These are phyloP conservation scores for Neodontobutis hainanensis DNA, from an alignment of 2,113 vertebrate genomes.

Conservation along the genomic window DNA sequence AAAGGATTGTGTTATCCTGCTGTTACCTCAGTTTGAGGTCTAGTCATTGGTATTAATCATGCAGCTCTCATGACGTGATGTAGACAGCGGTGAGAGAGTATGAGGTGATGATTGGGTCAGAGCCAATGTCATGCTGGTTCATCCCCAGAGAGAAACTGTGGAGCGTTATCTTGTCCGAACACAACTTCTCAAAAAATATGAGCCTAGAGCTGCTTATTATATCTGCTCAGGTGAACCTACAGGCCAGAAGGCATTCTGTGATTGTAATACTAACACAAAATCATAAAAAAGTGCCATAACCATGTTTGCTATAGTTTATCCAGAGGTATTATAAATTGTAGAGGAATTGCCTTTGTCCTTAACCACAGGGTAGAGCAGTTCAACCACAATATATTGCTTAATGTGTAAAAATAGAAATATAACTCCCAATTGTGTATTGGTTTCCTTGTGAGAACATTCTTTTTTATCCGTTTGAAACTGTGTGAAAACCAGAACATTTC, in stretches of 20 bases:
- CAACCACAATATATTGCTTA: too few species aligned
- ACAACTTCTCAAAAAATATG: slow-evolving; percentile 42
- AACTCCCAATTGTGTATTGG: too few species aligned
- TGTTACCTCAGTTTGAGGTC: slow-evolving; percentile 3
- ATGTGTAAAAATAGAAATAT: too few species aligned
- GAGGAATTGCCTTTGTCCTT: too few species aligned
- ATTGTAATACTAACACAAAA: slow-evolving; percentile 55
- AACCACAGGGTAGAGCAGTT: too few species aligned
- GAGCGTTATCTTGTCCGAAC: slow-evolving; percentile 3
- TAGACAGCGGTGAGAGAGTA: slow-evolving; percentile 27
- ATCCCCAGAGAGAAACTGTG: slow-evolving; percentile 15
- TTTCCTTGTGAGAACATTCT: slow-evolving; percentile 18
- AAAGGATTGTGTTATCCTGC: slow-evolving; percentile 4
- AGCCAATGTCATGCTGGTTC: slow-evolving; percentile 32
- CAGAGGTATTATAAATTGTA: too few species aligned
- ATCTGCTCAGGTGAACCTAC: slow-evolving; percentile 31
- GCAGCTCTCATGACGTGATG: slow-evolving; percentile 36
- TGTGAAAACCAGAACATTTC: slow-evolving; percentile 32
- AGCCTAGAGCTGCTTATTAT: slow-evolving; percentile 52
- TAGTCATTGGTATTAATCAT: slow-evolving; percentile 31
- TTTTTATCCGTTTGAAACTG: too few species aligned
- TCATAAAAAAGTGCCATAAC: slow-evolving; percentile 34
- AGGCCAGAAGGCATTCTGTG: slow-evolving; percentile 46
- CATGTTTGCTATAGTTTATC: too few species aligned
- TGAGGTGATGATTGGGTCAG: slow-evolving; percentile 40